phyloP scores from a whole-genome alignment of 2,797 vertebrate species.

The Sparus aurata region DNA sequence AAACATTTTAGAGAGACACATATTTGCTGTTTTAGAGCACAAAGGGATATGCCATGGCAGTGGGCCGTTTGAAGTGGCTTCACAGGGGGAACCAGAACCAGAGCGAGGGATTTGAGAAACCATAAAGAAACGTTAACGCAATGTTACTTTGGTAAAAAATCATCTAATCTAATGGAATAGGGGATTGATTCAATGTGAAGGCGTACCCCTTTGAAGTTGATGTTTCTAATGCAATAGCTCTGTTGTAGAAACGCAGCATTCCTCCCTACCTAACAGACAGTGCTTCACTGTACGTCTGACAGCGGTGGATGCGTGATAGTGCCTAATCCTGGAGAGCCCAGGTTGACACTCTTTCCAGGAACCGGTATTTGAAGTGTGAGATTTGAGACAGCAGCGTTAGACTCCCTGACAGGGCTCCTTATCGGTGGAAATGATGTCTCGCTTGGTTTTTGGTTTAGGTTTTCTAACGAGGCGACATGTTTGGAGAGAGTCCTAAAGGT shows the following conservation, averaged over 20 bases:
- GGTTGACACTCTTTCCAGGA: conserved; percentile 53
- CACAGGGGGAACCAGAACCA: conserved; percentile 84
- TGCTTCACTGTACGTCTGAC: conserved; percentile 42
- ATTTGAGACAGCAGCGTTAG: conserved; percentile 30
- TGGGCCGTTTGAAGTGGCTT: conserved; percentile 86
- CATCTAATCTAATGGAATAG: conserved; percentile 79
- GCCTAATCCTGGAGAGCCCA: conserved; percentile 64
- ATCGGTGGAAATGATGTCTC: conserved; percentile 27
- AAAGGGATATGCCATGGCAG: conserved; percentile 82
- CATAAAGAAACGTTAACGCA: conserved; percentile 80
- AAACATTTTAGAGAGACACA: conserved; percentile 86
- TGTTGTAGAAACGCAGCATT: conserved; percentile 70
- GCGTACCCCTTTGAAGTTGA: conserved; percentile 80
- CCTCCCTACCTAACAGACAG: conserved; percentile 69
- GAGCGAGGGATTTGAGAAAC: conserved; percentile 79
- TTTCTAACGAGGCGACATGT: neutral
- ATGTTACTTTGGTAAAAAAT: conserved; percentile 79
- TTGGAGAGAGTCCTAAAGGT: conserved; percentile 25
- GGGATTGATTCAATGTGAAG: conserved; percentile 84
- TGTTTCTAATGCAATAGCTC: conserved; percentile 78
- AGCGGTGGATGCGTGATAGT: conserved; percentile 66
- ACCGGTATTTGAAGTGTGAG: conserved; percentile 59
- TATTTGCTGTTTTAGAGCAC: conserved; percentile 83
- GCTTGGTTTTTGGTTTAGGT: conserved; percentile 15
- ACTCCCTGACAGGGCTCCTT: conserved; percentile 34